These are phyloP conservation scores for Lacanobia wlatinum DNA, from an alignment of 2,888 invertebrate species.

Conservation along the genomic window DNA sequence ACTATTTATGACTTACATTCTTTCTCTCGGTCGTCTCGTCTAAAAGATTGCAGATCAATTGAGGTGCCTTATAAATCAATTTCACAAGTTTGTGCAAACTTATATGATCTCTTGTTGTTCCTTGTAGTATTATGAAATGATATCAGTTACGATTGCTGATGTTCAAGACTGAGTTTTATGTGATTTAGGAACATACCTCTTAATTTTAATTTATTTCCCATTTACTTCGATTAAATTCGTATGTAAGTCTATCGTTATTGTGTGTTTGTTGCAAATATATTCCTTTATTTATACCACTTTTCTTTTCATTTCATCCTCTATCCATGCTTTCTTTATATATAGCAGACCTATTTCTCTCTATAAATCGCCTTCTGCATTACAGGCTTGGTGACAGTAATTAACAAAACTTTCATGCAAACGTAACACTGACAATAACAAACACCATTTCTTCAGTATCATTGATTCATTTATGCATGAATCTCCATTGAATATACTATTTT, in stretches of 20 bases:
- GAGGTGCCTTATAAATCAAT: conserved; percentile 70
- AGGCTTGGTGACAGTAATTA: conserved; percentile 88
- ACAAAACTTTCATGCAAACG: conserved; percentile 82
- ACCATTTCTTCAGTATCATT: conserved; percentile 90
- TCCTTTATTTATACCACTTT: conserved; percentile 89
- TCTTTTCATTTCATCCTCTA: conserved; percentile 90
- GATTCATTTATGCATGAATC: conserved; percentile 90
- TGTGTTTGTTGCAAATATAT: conserved; percentile 91
- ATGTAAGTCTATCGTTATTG: conserved; percentile 88
- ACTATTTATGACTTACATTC: conserved; percentile 21
- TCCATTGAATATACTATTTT: conserved; percentile 83
- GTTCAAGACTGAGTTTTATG: conserved; percentile 85
- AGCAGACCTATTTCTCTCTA: conserved; percentile 87
- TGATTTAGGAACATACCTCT: conserved; percentile 78
- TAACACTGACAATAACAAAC: conserved; percentile 85
- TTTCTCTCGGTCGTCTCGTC: conserved; percentile 29
- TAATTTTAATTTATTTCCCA: conserved; percentile 83
- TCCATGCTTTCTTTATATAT: conserved; percentile 88
- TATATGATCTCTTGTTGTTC: conserved; percentile 86
- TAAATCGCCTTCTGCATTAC: conserved; percentile 81
- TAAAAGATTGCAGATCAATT: conserved; percentile 70
- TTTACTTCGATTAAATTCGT: conserved; percentile 77
- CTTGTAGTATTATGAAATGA: conserved; percentile 79
- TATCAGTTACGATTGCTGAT: conserved; percentile 70
- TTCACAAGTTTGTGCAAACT: conserved; percentile 71